A percentile compares a stretch with the other conserved stretches of the same genome.
Evolutionary conservation across 2,888 invertebrate genomes (phyloP).

Genomic region (Suillia variegata): DNA sequence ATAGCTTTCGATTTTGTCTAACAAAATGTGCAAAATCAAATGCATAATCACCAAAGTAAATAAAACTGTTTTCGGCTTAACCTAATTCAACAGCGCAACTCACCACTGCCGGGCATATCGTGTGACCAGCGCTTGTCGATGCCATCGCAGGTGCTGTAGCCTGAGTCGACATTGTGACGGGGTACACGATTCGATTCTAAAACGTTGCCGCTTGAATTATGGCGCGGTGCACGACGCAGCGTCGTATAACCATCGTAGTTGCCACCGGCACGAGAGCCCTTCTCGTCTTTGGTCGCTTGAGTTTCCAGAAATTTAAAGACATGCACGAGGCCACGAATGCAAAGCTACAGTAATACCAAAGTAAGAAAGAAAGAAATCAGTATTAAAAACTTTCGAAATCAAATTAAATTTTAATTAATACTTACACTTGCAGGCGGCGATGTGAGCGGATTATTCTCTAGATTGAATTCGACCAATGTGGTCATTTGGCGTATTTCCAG

Average conservation of each 20-base stretch:
- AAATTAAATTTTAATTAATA: slow-evolving; percentile 32
- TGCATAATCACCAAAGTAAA: too few species aligned
- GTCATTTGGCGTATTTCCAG: slow-evolving; percentile 87
- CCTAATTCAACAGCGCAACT: too few species aligned
- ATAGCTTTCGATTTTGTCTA: too few species aligned
- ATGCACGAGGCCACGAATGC: slow-evolving; percentile 90
- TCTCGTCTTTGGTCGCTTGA: slow-evolving; percentile 75
- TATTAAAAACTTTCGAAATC: background rate
- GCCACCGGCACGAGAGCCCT: slow-evolving; percentile 55
- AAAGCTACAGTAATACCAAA: slow-evolving; percentile 56
- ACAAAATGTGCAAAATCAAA: too few species aligned
- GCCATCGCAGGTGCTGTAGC: slow-evolving; percentile 86
- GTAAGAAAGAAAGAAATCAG: slow-evolving; percentile 11
- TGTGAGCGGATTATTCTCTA: slow-evolving; percentile 89
- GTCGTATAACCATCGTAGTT: slow-evolving; percentile 61
- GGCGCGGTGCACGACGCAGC: slow-evolving; percentile 54
- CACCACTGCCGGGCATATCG: slow-evolving; percentile 64
- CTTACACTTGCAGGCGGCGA: slow-evolving; percentile 92
- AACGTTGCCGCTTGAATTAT: slow-evolving; percentile 52
- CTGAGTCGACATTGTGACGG: slow-evolving; percentile 83
- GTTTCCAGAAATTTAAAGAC: slow-evolving; percentile 93
- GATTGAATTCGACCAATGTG: slow-evolving; percentile 77
- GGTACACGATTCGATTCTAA: slow-evolving; percentile 50
- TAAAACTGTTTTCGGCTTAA: too few species aligned
- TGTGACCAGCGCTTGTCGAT: slow-evolving; percentile 85